Evolutionary conservation across 2,888 invertebrate species (phyloP), one percentile per base, ranked within the genome.

Genomic region (Himalopsyche japonica): DNA sequence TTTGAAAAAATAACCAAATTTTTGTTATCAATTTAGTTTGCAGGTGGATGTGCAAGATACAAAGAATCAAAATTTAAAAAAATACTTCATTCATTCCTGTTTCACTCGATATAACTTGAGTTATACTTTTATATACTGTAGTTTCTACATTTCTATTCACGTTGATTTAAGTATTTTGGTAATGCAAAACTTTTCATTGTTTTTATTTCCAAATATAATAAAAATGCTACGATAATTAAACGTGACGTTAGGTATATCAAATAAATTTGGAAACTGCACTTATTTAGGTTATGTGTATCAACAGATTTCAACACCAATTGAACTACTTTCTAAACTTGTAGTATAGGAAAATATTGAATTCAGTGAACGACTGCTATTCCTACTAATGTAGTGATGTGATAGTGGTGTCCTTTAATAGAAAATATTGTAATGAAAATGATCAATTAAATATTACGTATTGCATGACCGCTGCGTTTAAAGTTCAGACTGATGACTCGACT

Each of bases 301-400:
- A n/a, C 5, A 49, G 1, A 32, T 32, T 49, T 0, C n/a, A 49
- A 20, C 27, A 27, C 24, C 12, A 30, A 70, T 70, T 70, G 8
- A 15, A 30, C 12, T 70, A 70, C 30, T 70, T 70, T 70, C 70
- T 30, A 70, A 30, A 70, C 30, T 64, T 8, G 3, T 27, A 27
- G 70, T 3, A 30, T 70, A 70, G 70, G 30, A 27, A 70, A 70
- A 32, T 76, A 43, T 48, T 77, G 49, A 78, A 57, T 84, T 84
- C 48, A 77, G 64, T 76, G 78, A 86, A 84, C 47, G 86, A 86
- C 86, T 86, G 86, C 82, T 86, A 78, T 82, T 37, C 32, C 81
- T 86, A 86, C 86, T 82, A 15, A 70, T 70, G 86, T 86, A 84
- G 82, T 84, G 30, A 81, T 78, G 84, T 86, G 84, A 84, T 86